Conservation (phyloP, 2,113 vertebrate genomes). For the Thomomys bottae region DNA sequence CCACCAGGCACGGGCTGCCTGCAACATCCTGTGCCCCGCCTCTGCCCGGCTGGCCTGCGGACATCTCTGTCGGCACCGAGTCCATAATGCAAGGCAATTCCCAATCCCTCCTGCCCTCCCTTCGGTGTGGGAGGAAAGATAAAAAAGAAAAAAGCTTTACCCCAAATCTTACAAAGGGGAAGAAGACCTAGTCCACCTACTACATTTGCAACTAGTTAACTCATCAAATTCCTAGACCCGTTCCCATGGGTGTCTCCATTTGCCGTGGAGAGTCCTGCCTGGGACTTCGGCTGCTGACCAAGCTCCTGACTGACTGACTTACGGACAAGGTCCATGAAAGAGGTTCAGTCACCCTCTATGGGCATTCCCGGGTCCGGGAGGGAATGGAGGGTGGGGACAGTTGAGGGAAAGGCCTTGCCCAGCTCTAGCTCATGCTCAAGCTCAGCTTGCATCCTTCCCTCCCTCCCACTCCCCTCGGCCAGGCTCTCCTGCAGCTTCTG, state of each 20-base stretch:
- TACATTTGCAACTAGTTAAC: background rate
- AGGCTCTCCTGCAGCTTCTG: constrained; percentile 66
- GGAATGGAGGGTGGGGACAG: background rate
- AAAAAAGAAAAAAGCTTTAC: background rate
- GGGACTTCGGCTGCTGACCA: background rate
- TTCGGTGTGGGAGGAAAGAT: background rate
- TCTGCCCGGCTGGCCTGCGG: background rate
- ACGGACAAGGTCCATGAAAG: background rate
- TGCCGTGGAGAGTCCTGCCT: background rate
- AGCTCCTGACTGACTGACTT: background rate
- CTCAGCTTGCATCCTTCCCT: background rate
- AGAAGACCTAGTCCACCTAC: background rate
- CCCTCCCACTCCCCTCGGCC: constrained; percentile 5
- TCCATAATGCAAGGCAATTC: background rate
- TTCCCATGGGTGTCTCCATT: background rate
- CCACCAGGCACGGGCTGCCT: background rate
- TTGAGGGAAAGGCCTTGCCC: background rate
- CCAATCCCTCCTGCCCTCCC: background rate
- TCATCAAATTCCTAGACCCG: background rate
- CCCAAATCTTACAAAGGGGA: background rate
- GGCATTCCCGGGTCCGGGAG: background rate
- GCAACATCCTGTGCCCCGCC: background rate
- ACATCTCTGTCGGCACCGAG: background rate
- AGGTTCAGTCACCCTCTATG: background rate
- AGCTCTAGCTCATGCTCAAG: accelerated